phyloP scores from a whole-genome alignment of 2,113 vertebrate genomes.

The Corynorhinus townsendii region DNA sequence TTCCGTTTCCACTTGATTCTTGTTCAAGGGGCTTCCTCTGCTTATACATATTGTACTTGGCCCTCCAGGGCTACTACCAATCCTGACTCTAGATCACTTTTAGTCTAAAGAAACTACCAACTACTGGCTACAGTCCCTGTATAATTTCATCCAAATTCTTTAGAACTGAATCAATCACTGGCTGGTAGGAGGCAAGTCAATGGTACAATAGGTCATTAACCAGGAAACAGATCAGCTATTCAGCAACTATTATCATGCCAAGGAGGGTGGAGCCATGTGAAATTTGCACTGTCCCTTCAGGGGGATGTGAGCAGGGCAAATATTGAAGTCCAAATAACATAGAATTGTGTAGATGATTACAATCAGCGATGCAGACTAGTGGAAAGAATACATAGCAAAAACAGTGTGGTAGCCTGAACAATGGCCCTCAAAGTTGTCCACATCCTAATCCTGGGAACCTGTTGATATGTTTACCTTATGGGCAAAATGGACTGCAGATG shows the following conservation, averaged over 20 bases:
- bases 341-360: not conserved
- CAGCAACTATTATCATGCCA: not conserved
- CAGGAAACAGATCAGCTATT: not conserved
- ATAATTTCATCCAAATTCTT: not conserved
- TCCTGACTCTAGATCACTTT: not conserved
- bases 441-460: not conserved
- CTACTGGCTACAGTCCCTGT: not conserved
- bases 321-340: not conserved
- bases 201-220: not conserved
- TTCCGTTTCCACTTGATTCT: not conserved
- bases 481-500: not conserved
- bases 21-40: not conserved
- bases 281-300: not conserved
- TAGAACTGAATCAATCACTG: not conserved
- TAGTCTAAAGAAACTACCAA: not conserved
- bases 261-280: not conserved
- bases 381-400: slow-evolving; percentile 1
- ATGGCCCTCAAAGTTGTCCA: not conserved
- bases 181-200: not conserved
- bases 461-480: not conserved
- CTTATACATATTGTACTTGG: not conserved
- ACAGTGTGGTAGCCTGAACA: not conserved
- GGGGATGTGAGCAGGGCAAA: not conserved
- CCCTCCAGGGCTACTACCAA: no score
- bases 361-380: not conserved